These are phyloP conservation scores for Apis mellifera DNA, from an alignment of 1,140 invertebrate species.

Conservation along the genomic window Amel_HAv3.1 CM009943.2:4910501-4911000, in stretches of 20 bases:
- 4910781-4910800: constrained; percentile 3
- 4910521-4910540: constrained; percentile 77
- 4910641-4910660: constrained; percentile 63
- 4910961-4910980: neutral
- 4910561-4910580: constrained; percentile 58
- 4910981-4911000: neutral
- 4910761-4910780: constrained; percentile 1
- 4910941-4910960: neutral
- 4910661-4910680: constrained; percentile 79
- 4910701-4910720: no score
- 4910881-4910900: neutral
- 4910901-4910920: neutral
- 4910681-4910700: constrained; percentile 67
- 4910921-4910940: neutral
- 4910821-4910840: constrained; percentile 12
- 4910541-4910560: constrained; percentile 75
- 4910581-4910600: constrained; percentile 69
- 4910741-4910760: constrained; percentile 3
- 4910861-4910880: neutral
- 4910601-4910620: constrained; percentile 64
- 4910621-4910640: constrained; percentile 71
- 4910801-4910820: neutral
- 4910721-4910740: no score
- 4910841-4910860: neutral
- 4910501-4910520: constrained; percentile 68